Evolutionary conservation across 2,797 vertebrate genomes (phyloP), one percentile per base, ranked within the genome.

Genomic region (Chromobotia macracanthus): DNA sequence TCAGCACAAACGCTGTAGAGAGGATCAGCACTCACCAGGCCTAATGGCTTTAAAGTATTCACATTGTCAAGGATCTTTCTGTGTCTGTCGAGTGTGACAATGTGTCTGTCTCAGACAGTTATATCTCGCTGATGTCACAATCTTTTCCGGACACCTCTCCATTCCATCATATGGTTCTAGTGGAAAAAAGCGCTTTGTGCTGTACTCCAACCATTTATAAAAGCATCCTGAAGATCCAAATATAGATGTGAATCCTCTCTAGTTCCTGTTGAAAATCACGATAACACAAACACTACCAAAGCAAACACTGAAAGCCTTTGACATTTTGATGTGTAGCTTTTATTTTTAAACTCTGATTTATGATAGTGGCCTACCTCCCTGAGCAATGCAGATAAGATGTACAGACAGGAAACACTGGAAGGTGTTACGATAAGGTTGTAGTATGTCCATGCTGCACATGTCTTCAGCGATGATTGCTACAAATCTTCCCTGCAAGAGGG

Each of bases 381-480:
- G 80, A 77, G 71, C 71, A 78, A 61, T 79, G 72, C 23, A 84
- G 83, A 79, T 81, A 81, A 81, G 80, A 75, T 48, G 41, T 74
- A 48, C 71, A 61, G 75, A 77, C 75, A 75, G 67, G 53, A 71
- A 74, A 76, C 76, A 76, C 72, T 82, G 65, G 51, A 41, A 79
- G 65, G 38, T 72, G 51, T 68, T 67, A 44, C 56, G 83, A 81
- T 79, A 79, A 79, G 80, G 72, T 75, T 77, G 70, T 53, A 58
- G 66, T 25, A 55, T 56, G 83, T 76, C 83, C 76, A 67, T 68
- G 80, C 80, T 76, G 76, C 28, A 71, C 53, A 61, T 68, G 75
- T 81, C 65, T 71, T 63, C n/a, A 21, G 28, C 16, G 13, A 79
- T 84, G 83, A 79, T 79, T 75, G 71, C 75, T 60, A 61, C 61